Base-by-base conservation (phyloP, 1,140 invertebrate genomes). In the Gonatopus flavifemur region DNA sequence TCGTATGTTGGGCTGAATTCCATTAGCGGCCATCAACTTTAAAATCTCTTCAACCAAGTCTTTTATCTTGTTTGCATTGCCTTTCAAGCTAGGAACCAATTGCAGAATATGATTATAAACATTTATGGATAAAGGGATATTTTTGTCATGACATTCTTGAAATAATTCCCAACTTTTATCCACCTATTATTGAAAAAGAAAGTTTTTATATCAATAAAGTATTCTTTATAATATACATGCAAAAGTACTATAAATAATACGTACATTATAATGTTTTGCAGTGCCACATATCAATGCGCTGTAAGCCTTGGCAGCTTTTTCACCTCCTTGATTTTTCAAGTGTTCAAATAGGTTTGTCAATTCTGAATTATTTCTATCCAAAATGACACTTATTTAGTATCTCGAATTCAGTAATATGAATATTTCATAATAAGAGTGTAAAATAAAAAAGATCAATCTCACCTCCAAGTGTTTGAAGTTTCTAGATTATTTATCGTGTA, bases 51-150 rank as follows among this genome's bases (percentile, higher is more conserved):
- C 65, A 6, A 90, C 66, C 3, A 86, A 62, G 3, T 39, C 4
- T 21, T 31, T 13, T 53, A 39, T 50, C 10, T 59, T 39, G 12
- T 31, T 6, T 3, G n/a, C 3, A 5, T 30, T 78, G 66, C 90
- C 85, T 61, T 82, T 84, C 0, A 90, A 37, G 25, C 84, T 81
- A 36, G 79, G 74, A 0, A 82, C 66, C 40, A 82, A 76, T 16
- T 59, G 64, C n/a, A 94, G 82, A 1, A 94, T 60, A 4, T 79
- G 60, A 77, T 94, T 94, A 50, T 85, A 94, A 1, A 86, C 83
- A 57, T 81, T 78, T 0, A 82, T 70, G 52, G 83, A 83, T 6
- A 92, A 58, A n/a, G 74, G 62, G 3, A 91, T 69, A 16, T 82
- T 79, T 59, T 87, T 86, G 21, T 82, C 70, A 45, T 80, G 64